Evolutionary conservation across 2,888 invertebrate genomes (phyloP).

Genomic region (Rhagophthalmus giganteus): DNA sequence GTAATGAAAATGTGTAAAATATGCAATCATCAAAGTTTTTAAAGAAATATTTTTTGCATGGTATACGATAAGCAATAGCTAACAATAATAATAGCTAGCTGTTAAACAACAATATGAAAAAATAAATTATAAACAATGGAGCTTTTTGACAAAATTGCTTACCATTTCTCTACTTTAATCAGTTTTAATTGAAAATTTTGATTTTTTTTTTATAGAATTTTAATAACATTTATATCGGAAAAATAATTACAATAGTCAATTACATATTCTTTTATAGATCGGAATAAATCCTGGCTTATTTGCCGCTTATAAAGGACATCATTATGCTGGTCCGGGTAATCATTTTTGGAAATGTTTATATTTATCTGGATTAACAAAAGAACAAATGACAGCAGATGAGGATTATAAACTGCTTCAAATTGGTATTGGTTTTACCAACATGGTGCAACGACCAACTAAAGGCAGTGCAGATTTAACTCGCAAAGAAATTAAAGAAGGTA

Average conservation of each 20-base stretch:
- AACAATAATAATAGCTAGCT: too few relatives aligned
- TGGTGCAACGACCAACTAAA: constrained; percentile 93
- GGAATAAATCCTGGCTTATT: constrained; percentile 97
- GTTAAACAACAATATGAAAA: too few relatives aligned
- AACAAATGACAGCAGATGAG: constrained; percentile 95
- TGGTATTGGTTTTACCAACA: constrained; percentile 98
- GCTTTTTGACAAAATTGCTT: neutral
- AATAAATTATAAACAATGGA: neutral
- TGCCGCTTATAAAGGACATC: constrained; percentile 97
- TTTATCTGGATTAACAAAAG: constrained; percentile 89
- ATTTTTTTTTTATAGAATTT: neutral
- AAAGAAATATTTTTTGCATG: too few relatives aligned
- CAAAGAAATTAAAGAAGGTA: constrained; percentile 93
- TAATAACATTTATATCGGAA: neutral
- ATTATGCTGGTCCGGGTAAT: constrained; percentile 98
- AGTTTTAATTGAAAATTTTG: neutral
- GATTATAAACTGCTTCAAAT: constrained; percentile 90
- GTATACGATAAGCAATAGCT: too few relatives aligned
- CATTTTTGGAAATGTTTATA: constrained; percentile 99
- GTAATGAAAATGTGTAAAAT: too few relatives aligned
- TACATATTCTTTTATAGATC: constrained; percentile 69
- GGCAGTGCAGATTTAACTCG: constrained; percentile 94
- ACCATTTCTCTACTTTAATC: neutral
- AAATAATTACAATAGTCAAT: neutral
- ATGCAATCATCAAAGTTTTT: too few relatives aligned